These are phyloP conservation scores for Sakesphorus luctuosus DNA, from an alignment of 2,113 vertebrate species.

Conservation along the genomic window DNA sequence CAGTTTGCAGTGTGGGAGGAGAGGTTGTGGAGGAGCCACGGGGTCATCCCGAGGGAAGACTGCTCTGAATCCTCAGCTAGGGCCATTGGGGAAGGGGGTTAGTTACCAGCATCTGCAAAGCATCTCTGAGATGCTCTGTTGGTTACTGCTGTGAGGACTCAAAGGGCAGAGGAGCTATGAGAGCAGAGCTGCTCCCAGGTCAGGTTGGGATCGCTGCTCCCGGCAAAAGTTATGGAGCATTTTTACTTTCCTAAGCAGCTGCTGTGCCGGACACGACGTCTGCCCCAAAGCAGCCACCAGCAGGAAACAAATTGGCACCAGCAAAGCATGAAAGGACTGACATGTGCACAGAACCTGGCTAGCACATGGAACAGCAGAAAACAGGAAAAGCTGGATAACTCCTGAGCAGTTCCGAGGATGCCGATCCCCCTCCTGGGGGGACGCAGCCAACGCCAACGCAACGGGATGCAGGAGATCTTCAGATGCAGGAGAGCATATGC, in stretches of 20 bases:
- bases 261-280: neutral
- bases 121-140: neutral
- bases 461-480: neutral
- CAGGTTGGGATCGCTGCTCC: neutral
- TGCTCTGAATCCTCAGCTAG: neutral
- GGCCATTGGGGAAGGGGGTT: fast-evolving
- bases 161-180: neutral
- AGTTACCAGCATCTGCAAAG: slow-evolving; percentile 5
- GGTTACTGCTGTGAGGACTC: neutral
- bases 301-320: neutral
- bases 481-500: fast-evolving
- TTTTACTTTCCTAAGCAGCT: neutral
- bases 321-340: neutral
- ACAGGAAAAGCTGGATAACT: slow-evolving; percentile 14
- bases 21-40: neutral
- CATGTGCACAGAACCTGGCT: neutral
- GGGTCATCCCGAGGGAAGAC: neutral
- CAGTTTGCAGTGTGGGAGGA: neutral
- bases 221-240: fast-evolving
- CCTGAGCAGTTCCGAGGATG: neutral
- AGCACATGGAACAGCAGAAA: neutral
- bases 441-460: neutral
- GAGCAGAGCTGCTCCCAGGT: neutral
- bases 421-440: neutral
- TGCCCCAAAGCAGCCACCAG: neutral